Conservation (phyloP, 2,113 vertebrate species). For the Donacobius atricapilla region DNA sequence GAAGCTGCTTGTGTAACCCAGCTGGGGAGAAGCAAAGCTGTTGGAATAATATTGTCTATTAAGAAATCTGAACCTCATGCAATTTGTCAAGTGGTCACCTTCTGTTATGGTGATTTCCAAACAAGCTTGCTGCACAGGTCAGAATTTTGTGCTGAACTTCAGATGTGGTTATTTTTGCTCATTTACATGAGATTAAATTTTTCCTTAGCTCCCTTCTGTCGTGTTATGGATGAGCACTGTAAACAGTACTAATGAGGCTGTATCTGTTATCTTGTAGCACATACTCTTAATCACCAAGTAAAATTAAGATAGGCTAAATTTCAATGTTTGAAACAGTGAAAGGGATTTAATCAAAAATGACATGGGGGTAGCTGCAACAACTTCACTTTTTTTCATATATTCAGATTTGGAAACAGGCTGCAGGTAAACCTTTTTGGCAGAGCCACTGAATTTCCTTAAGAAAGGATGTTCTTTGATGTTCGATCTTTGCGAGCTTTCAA, state of each 20-base stretch:
- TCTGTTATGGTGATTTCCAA: not conserved
- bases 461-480: not conserved
- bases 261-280: conserved; percentile 27
- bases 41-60: not conserved
- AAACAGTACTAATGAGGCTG: conserved; percentile 52
- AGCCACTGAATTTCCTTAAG: not conserved
- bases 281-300: conserved; percentile 25
- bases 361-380: not conserved
- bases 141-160: not conserved
- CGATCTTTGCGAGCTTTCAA: not conserved
- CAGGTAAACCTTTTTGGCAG: not conserved
- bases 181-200: conserved; percentile 45
- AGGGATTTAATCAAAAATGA: conserved; percentile 47
- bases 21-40: not conserved
- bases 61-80: not conserved
- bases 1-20: not conserved
- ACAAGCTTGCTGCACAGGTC: not conserved
- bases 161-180: not conserved
- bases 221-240: not conserved
- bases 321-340: conserved; percentile 43
- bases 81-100: not conserved
- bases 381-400: not conserved
- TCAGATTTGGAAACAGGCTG: not conserved
- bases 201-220: conserved; percentile 42
- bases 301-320: conserved; percentile 61